Conservation (phyloP, 2,888 invertebrate species). For the Falcaria lacertinaria region DNA sequence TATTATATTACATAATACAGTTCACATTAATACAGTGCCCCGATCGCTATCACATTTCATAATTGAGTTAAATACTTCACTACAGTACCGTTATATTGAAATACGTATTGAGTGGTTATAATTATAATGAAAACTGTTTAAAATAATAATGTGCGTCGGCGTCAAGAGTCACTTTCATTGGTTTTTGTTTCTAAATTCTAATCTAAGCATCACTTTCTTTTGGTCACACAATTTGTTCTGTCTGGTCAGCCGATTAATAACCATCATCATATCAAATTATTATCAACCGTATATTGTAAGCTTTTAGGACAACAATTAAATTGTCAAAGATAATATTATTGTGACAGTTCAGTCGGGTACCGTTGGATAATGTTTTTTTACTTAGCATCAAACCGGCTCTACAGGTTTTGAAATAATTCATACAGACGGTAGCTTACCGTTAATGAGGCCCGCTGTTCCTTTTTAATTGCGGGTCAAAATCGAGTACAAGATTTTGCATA, state of each 20-base stretch:
- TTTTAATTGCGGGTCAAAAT: neutral
- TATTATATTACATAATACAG: too few species aligned
- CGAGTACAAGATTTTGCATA: neutral
- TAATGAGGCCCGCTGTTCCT: neutral
- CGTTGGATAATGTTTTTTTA: too few species aligned
- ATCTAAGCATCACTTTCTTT: slow-evolving; percentile 21
- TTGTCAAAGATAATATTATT: neutral
- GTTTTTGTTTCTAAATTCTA: slow-evolving; percentile 2
- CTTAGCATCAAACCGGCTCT: neutral
- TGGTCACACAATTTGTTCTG: slow-evolving; percentile 7
- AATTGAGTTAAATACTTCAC: too few species aligned
- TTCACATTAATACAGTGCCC: too few species aligned
- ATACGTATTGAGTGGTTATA: too few species aligned
- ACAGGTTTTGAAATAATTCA: neutral
- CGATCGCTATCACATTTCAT: too few species aligned
- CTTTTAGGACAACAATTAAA: neutral
- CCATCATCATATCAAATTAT: neutral
- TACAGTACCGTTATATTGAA: too few species aligned
- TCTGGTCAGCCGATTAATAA: neutral
- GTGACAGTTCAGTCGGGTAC: too few species aligned
- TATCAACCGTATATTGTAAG: neutral
- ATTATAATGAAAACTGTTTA: too few species aligned
- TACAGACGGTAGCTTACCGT: neutral
- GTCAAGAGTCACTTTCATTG: slow-evolving; percentile 26
- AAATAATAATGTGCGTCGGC: too few species aligned